Percentiles rank a stretch among this genome's conserved stretches.
Evolutionary conservation across 1,140 invertebrate genomes (phyloP).

Genomic region (Nymphalis io): DNA sequence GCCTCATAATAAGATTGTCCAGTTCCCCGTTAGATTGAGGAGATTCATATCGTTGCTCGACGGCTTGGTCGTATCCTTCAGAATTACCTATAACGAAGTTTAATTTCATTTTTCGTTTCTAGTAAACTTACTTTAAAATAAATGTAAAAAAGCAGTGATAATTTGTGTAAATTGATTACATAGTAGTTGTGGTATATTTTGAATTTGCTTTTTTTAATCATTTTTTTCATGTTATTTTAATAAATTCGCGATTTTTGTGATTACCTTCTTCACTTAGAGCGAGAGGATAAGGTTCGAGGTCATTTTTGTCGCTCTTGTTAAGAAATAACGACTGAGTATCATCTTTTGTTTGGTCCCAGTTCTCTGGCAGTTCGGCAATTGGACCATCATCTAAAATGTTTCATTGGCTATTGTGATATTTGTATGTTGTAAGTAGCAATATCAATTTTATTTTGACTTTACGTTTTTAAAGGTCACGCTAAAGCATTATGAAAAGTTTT

Average conservation of each 20-base stretch:
- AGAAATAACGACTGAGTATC: slow-evolving; percentile 78
- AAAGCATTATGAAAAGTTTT: no score
- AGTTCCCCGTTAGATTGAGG: slow-evolving; percentile 67
- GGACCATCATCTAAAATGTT: slow-evolving; percentile 64
- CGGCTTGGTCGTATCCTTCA: slow-evolving; percentile 68
- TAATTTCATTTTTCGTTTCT: slow-evolving; percentile 17
- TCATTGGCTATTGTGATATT: neutral
- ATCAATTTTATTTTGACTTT: neutral
- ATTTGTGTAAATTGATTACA: no score
- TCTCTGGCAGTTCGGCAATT: slow-evolving; percentile 75
- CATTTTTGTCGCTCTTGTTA: slow-evolving; percentile 81
- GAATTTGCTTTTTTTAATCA: neutral
- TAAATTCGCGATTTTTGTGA: neutral
- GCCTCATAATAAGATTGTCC: slow-evolving; percentile 77
- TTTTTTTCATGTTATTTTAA: slow-evolving; percentile 13
- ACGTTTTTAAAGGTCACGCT: no score
- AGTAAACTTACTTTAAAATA: neutral
- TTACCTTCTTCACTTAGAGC: slow-evolving; percentile 80
- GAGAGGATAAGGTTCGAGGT: slow-evolving; percentile 79
- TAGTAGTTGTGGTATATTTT: neutral
- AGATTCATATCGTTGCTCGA: slow-evolving; percentile 67
- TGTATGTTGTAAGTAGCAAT: neutral
- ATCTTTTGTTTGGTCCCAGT: slow-evolving; percentile 80
- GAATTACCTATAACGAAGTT: slow-evolving; percentile 59
- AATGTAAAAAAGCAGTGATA: neutral